Base-by-base conservation (phyloP, 1,140 invertebrate genomes). In the Micrasema longulum region DNA sequence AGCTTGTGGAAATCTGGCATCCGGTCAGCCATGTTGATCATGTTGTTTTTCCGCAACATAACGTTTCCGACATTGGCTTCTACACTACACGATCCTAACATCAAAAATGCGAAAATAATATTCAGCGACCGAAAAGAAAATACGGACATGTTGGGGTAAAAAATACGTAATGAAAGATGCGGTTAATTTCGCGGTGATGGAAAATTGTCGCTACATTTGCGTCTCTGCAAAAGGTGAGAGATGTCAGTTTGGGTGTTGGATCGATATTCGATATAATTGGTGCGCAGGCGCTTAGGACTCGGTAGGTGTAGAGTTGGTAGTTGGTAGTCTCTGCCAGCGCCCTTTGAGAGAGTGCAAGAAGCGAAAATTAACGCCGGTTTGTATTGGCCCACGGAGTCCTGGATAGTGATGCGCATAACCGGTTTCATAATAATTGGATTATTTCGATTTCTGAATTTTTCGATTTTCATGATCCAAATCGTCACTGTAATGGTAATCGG, bases 1-100 rank as follows among this genome's bases (percentile, higher is more conserved):
- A 75, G n/a, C 45, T 53, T 72, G 47, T 68, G 69, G 20, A 57
- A 53, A 10, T 71, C 70, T 2, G 20, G 50, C 3, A 43, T 18
- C 38, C 26, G 62, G 20, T 45, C 23, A 50, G 47, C 69, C 62
- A 71, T 71, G 38, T 64, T 71, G 23, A 71, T 64, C 60, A 71
- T 71, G 16, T 66, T 55, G 26, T 70, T 70, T 70, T 53, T 70
- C 16, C 26, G 57, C 36, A 64, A 53, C 50, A 70, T 45, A 52
- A 70, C 68, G 63, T 70, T 70, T 52, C 57, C 57, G 20, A 57
- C 55, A 6, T 36, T 62, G 14, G 53, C 55, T 6, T 50, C 22
- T 16, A 22, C 18, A 48, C 55, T 50, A 50, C 53, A 50, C 26
- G 62, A 36, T 12, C 47, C 57, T 62, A 63, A 69, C 68, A 69